phyloP scores from a whole-genome alignment of 1,140 invertebrate species.

The Eurosta solidaginis region DNA sequence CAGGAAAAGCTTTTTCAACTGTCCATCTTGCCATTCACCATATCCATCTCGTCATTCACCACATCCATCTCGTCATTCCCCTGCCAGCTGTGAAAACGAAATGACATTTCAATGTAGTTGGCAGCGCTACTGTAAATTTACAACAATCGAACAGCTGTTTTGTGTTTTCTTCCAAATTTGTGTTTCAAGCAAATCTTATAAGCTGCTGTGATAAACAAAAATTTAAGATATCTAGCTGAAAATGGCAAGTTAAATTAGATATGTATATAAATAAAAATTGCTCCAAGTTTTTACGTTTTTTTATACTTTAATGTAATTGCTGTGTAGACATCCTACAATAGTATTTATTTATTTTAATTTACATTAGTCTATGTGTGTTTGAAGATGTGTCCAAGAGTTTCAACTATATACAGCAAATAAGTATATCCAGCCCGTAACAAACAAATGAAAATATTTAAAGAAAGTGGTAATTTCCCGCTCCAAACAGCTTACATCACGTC shows the following conservation, averaged over 20 bases:
- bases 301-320: slow-evolving; percentile 29
- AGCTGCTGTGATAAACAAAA: no score
- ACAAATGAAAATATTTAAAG: no score
- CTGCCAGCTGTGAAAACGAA: background rate
- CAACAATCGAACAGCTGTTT: background rate
- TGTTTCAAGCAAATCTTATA: background rate
- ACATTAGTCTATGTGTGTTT: background rate
- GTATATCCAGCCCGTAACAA: background rate
- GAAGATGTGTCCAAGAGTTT: background rate
- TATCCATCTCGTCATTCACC: no score
- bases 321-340: background rate
- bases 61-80: no score
- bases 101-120: background rate
- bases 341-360: background rate
- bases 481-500: background rate
- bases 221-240: no score
- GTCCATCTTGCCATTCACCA: no score
- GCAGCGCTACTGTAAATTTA: background rate
- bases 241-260: background rate
- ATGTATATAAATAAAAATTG: background rate
- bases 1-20: no score
- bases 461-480: background rate
- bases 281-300: background rate
- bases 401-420: background rate
- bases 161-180: background rate